A percentile compares a stretch with the other conserved stretches of the same genome.
Conservation (phyloP, 64 coral and sea anemone genomes). For the Stichodactyla mertensii region DNA sequence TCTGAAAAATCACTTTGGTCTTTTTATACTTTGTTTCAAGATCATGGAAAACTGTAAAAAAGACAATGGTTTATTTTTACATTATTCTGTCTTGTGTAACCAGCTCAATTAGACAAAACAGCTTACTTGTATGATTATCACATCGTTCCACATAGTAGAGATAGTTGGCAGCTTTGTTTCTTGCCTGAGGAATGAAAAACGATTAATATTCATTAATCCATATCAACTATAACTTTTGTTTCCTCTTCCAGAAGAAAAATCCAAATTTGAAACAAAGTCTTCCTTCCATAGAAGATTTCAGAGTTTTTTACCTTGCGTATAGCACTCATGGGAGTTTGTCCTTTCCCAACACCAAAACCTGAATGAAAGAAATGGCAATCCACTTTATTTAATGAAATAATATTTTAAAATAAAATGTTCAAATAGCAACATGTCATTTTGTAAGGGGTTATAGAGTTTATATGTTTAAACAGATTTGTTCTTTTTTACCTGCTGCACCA, state of each 20-base stretch:
- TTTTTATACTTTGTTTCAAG: conserved; percentile 77
- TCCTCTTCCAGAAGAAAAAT: too few relatives aligned
- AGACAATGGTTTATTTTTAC: background rate
- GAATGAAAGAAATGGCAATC: background rate
- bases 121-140: conserved; percentile 77
- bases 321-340: conserved; percentile 76
- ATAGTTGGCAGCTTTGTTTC: conserved; percentile 76
- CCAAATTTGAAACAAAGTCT: too few relatives aligned
- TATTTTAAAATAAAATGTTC: background rate
- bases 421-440: background rate
- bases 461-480: too few relatives aligned
- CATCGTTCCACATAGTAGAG: conserved; percentile 73
- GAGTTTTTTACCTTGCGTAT: conserved; percentile 57
- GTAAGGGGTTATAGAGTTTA: too few relatives aligned
- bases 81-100: background rate
- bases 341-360: conserved; percentile 97
- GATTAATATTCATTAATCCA: too few relatives aligned
- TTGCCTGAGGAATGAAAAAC: conserved; percentile 32
- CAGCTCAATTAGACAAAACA: too few relatives aligned
- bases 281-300: background rate
- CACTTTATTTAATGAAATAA: background rate
- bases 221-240: too few relatives aligned
- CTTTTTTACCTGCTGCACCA: conserved; percentile 72
- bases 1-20: conserved; percentile 79
- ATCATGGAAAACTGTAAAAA: conserved; percentile 68